Evolutionary conservation across 2,113 vertebrate species (phyloP).

Genomic region (Chionomys nivalis): DNA sequence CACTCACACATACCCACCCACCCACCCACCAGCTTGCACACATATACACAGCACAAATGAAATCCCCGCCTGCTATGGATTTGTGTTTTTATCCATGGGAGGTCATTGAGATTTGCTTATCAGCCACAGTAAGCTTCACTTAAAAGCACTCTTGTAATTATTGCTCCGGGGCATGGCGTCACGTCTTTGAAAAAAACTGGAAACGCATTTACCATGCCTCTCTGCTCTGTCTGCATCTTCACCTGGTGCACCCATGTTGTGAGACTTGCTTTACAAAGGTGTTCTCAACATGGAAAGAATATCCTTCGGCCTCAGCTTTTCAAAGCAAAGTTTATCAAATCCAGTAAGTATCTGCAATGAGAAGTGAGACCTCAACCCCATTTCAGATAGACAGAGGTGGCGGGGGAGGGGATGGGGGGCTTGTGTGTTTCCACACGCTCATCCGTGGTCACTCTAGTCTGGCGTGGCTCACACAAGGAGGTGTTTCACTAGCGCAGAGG

Average conservation of each 20-base stretch:
- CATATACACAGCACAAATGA: background rate
- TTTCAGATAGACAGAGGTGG: background rate
- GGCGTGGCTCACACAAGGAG: background rate
- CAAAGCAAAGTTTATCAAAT: conserved; percentile 33
- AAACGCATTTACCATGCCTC: background rate
- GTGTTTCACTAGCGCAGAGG: conserved; percentile 1
- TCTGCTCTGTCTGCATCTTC: background rate
- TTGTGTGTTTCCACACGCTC: background rate
- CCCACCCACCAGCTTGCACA: background rate
- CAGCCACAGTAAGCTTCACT: conserved; percentile 16
- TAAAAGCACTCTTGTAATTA: conserved; percentile 31
- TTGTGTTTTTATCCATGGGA: conserved; percentile 47
- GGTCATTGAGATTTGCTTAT: conserved; percentile 23
- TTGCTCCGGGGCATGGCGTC: conserved; percentile 43
- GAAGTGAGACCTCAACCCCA: conserved; percentile 33
- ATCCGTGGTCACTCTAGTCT: background rate
- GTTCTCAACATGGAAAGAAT: background rate
- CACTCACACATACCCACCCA: background rate
- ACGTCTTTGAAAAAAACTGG: conserved; percentile 53
- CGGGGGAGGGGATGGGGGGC: too few relatives aligned
- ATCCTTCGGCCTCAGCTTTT: conserved; percentile 40
- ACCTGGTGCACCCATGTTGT: conserved; percentile 34
- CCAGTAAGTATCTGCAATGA: conserved; percentile 8
- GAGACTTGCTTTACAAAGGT: background rate
- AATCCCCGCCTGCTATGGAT: background rate